A percentile compares a stretch with the other conserved stretches of the same genome.
Evolutionary conservation across 2,888 invertebrate species (phyloP).

Genomic region (Cetonia aurata): DNA sequence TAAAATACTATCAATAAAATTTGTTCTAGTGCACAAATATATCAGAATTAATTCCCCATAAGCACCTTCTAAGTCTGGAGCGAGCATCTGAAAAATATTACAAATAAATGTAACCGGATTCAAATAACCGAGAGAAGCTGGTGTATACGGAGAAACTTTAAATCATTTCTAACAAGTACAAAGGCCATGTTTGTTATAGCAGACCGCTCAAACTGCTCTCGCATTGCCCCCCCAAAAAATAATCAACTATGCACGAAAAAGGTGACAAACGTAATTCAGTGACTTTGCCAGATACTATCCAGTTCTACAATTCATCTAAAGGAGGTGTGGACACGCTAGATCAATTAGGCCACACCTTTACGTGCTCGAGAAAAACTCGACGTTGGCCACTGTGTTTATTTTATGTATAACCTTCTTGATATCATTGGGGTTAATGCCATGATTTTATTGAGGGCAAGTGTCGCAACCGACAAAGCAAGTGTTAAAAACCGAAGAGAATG

Average conservation of each 20-base stretch:
- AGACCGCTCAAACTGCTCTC: background rate
- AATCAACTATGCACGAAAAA: slow-evolving; percentile 10
- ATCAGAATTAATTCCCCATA: too few species aligned
- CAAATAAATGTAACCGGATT: too few species aligned
- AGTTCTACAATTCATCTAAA: slow-evolving; percentile 10
- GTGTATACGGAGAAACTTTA: too few species aligned
- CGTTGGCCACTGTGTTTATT: slow-evolving; percentile 1
- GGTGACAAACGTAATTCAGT: slow-evolving; percentile 1
- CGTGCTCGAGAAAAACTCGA: background rate
- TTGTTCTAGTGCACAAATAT: too few species aligned
- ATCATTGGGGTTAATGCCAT: slow-evolving; percentile 1
- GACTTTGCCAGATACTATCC: slow-evolving; percentile 2
- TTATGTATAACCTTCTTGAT: slow-evolving; percentile 14
- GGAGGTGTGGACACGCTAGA: background rate
- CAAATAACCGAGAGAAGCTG: too few species aligned
- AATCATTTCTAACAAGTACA: slow-evolving; percentile 4
- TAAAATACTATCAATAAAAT: too few species aligned
- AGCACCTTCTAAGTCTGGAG: too few species aligned
- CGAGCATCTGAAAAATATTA: too few species aligned
- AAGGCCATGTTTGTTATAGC: slow-evolving; percentile 6
- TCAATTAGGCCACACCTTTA: slow-evolving; percentile 10
- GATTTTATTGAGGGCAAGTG: background rate
- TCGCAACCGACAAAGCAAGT: slow-evolving; percentile 1
- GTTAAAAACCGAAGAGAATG: slow-evolving; percentile 10
- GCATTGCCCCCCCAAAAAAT: background rate